phyloP scores from a whole-genome alignment of 2,113 vertebrate genomes.

The Oplegnathus fasciatus region DNA sequence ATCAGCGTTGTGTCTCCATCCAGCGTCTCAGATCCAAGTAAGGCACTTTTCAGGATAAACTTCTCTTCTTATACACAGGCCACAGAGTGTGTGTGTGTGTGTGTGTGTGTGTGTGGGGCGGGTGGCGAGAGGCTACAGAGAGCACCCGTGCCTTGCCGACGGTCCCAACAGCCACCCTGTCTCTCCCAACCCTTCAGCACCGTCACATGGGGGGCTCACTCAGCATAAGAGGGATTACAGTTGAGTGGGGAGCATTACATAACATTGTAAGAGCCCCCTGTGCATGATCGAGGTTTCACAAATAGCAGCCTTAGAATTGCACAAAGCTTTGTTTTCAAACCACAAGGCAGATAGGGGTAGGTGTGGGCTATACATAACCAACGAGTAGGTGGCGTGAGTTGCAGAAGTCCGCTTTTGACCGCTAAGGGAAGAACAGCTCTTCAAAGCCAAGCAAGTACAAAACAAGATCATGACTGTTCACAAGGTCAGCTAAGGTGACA shows the following conservation, averaged over 20 bases:
- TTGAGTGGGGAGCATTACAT: constrained; percentile 70
- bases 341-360: constrained; percentile 61
- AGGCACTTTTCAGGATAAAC: constrained; percentile 48
- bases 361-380: constrained; percentile 63
- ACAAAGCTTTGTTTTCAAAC: constrained; percentile 68
- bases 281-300: constrained; percentile 63
- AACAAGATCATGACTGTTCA: constrained; percentile 26
- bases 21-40: constrained; percentile 54
- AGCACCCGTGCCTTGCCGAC: constrained; percentile 51
- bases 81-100: constrained; percentile 31
- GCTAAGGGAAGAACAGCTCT: constrained; percentile 34
- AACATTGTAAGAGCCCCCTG: constrained; percentile 66
- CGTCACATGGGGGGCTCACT: constrained; percentile 75
- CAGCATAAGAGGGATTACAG: constrained; percentile 75
- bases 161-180: constrained; percentile 51
- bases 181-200: constrained; percentile 46
- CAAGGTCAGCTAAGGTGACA: constrained; percentile 32
- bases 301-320: constrained; percentile 63
- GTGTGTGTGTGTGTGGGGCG: constrained; percentile 13
- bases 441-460: constrained; percentile 30
- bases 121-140: constrained; percentile 35
- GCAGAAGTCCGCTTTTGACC: constrained; percentile 60
- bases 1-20: constrained; percentile 36
- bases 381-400: constrained; percentile 66
- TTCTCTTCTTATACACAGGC: constrained; percentile 72